Evolutionary conservation across 2,113 vertebrate genomes (phyloP).

Genomic region (Gymnorhina tibicen): DNA sequence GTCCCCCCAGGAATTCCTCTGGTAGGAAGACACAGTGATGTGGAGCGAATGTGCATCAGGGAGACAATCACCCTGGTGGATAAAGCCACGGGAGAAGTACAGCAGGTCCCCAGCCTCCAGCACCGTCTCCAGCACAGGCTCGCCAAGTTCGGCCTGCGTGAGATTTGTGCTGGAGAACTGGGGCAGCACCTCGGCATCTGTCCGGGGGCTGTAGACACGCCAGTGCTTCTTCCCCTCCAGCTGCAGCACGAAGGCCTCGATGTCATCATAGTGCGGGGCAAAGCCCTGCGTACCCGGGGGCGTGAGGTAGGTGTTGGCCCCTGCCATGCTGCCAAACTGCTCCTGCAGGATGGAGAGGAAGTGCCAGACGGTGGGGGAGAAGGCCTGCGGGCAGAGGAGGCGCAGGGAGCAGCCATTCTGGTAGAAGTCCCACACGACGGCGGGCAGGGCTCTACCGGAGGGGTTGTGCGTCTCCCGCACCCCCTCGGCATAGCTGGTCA

Average conservation of each 20-base stretch:
- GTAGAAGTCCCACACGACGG: slow-evolving; percentile 90
- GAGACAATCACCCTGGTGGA: slow-evolving; percentile 90
- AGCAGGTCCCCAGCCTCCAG: slow-evolving; percentile 91
- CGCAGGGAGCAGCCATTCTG: slow-evolving; percentile 90
- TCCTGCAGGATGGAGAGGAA: slow-evolving; percentile 92
- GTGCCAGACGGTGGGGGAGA: slow-evolving; percentile 86
- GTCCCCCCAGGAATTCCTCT: slow-evolving; percentile 94
- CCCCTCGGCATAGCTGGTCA: slow-evolving; percentile 87
- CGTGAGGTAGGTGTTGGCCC: slow-evolving; percentile 92
- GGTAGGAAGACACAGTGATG: slow-evolving; percentile 91
- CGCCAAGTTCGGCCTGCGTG: slow-evolving; percentile 78
- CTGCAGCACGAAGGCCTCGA: slow-evolving; percentile 95
- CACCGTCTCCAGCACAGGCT: slow-evolving; percentile 86
- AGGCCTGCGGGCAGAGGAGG: slow-evolving; percentile 91
- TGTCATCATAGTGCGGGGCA: slow-evolving; percentile 96
- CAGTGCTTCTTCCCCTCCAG: slow-evolving; percentile 95
- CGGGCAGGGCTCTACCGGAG: slow-evolving; percentile 83
- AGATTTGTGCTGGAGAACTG: slow-evolving; percentile 81
- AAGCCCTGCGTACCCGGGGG: slow-evolving; percentile 92
- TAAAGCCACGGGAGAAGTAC: slow-evolving; percentile 93
- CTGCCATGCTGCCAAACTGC: slow-evolving; percentile 91
- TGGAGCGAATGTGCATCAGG: slow-evolving; percentile 88
- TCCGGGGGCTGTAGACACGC: slow-evolving; percentile 89
- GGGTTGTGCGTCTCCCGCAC: slow-evolving; percentile 90
- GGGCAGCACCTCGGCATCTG: slow-evolving; percentile 50